These are phyloP conservation scores for Tetramorium bicarinatum DNA, from an alignment of 2,888 invertebrate species.

Conservation along the genomic window DNA sequence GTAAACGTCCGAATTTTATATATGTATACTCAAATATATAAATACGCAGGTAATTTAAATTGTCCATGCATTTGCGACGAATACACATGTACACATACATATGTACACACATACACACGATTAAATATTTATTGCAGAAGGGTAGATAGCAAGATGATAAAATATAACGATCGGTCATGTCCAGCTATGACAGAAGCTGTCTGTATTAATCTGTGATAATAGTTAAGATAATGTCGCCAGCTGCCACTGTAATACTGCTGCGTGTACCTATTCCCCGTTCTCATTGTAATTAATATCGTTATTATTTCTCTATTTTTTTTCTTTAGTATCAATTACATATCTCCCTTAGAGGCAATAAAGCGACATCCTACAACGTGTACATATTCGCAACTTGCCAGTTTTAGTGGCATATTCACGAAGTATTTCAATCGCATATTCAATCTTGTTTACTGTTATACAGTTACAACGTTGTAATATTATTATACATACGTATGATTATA, in stretches of 20 bases:
- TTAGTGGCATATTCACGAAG: constrained; percentile 75
- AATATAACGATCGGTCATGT: constrained; percentile 70
- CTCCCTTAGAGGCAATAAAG: constrained; percentile 69
- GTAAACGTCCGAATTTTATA: constrained; percentile 46
- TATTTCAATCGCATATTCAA: constrained; percentile 81
- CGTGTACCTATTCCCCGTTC: constrained; percentile 70
- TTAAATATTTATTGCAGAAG: constrained; percentile 54
- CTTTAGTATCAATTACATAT: constrained; percentile 70
- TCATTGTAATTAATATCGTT: constrained; percentile 69
- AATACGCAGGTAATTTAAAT: constrained; percentile 38
- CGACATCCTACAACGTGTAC: constrained; percentile 73
- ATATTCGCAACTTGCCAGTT: constrained; percentile 76
- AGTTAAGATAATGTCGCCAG: constrained; percentile 81
- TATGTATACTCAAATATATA: constrained; percentile 30
- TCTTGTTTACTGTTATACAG: constrained; percentile 81
- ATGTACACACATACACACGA: not conserved
- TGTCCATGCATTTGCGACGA: constrained; percentile 31
- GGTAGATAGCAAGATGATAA: constrained; percentile 56
- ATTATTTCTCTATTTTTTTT: constrained; percentile 48
- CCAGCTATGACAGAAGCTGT: constrained; percentile 81
- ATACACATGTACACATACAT: not conserved
- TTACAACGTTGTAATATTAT: constrained; percentile 80
- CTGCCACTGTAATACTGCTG: constrained; percentile 79
- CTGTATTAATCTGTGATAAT: constrained; percentile 86
- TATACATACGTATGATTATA: constrained; percentile 76